phyloP scores from a whole-genome alignment of 2,113 vertebrate genomes.

The Percina caprodes region DNA sequence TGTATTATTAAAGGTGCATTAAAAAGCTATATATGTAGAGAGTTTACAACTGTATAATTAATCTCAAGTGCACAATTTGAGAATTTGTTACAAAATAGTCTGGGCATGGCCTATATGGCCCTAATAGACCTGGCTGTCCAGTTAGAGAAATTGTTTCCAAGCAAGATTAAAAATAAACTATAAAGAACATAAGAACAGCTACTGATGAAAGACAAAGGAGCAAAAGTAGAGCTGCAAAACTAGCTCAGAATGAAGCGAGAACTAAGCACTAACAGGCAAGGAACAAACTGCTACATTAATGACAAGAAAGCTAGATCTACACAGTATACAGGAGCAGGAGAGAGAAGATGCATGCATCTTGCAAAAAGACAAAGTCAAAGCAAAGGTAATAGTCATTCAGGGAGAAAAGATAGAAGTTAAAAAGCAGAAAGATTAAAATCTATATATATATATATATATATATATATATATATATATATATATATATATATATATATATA shows the following conservation, averaged over 20 bases:
- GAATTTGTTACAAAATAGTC: neutral
- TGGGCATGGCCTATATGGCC: too few relatives aligned
- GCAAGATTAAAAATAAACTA: neutral
- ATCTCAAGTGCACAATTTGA: neutral
- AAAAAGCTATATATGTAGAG: too few relatives aligned
- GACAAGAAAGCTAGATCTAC: neutral
- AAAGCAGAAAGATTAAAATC: neutral
- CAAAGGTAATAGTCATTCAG: neutral
- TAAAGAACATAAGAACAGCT: neutral
- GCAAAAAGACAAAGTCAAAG: neutral
- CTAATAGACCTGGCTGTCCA: too few relatives aligned
- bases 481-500: too few relatives aligned
- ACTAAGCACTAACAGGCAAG: neutral
- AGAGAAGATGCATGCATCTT: neutral
- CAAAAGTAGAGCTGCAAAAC: neutral
- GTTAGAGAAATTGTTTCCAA: neutral
- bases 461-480: too few relatives aligned
- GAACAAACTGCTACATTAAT: neutral
- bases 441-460: too few relatives aligned
- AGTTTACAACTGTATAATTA: too few relatives aligned
- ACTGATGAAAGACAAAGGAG: conserved; percentile 1
- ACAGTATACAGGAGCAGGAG: neutral
- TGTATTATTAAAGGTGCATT: too few relatives aligned
- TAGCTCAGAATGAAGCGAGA: neutral
- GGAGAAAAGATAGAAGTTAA: neutral